These are phyloP conservation scores for Heliconius ismenius DNA, from an alignment of 2,888 invertebrate species.

Conservation along the genomic window DNA sequence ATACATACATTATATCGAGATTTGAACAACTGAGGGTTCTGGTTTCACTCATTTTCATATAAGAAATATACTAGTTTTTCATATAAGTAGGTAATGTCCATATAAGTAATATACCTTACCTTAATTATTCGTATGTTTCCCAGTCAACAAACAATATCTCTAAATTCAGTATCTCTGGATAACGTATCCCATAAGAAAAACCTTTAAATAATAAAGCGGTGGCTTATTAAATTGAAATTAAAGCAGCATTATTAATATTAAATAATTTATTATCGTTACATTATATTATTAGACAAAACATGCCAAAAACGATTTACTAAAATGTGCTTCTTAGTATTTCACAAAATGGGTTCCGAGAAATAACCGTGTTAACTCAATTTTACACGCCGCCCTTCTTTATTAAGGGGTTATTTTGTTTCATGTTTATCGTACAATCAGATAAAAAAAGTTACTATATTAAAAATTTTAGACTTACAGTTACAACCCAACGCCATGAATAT, in stretches of 20 bases:
- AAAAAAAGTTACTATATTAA: neutral
- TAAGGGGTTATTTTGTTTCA: neutral
- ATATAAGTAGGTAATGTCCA: no score
- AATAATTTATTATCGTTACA: neutral
- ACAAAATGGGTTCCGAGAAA: neutral
- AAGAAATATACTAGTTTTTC: no score
- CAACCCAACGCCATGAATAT: slow-evolving; percentile 19
- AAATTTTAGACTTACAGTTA: slow-evolving; percentile 3
- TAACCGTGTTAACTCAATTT: neutral
- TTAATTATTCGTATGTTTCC: no score
- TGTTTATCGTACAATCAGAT: slow-evolving; percentile 10
- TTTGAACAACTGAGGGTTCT: neutral
- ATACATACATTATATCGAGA: neutral
- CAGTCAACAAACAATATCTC: no score
- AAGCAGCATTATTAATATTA: no score
- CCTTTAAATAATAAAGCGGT: no score
- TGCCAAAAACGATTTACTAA: neutral
- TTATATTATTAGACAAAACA: neutral
- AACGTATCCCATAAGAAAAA: no score
- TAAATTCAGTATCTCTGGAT: no score
- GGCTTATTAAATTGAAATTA: no score
- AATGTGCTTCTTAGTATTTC: neutral
- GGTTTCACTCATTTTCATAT: no score
- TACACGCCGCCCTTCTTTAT: neutral
- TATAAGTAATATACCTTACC: no score